A percentile compares a stretch with the other conserved stretches of the same genome.
Conservation (phyloP, 1,140 invertebrate genomes). For the Hycleus phaleratus region DNA sequence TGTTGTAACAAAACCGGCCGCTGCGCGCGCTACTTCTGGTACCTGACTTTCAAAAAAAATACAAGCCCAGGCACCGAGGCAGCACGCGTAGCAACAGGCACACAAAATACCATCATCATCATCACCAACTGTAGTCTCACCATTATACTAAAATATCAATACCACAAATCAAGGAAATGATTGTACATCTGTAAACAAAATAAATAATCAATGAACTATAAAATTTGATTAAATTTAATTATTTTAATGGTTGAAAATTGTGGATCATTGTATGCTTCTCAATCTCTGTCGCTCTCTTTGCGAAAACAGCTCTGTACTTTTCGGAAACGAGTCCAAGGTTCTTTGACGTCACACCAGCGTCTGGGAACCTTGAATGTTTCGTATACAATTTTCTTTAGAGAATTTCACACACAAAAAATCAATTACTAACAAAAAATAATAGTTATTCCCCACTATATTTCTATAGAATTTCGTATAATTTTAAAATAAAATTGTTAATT, state of each 20-base stretch:
- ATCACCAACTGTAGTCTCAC: no score
- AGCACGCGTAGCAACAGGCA: constrained; percentile 54
- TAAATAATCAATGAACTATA: no score
- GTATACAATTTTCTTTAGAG: not conserved
- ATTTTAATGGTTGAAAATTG: no score
- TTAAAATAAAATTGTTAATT: no score
- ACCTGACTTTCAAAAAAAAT: constrained; percentile 74
- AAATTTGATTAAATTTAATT: no score
- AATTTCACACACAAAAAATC: no score
- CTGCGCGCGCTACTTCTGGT: constrained; percentile 96
- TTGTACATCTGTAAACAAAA: no score
- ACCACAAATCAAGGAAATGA: no score
- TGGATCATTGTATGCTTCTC: not conserved
- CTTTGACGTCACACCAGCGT: constrained; percentile 22
- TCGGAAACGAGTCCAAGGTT: constrained; percentile 29
- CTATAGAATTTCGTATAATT: no score
- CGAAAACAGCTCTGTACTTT: constrained; percentile 5
- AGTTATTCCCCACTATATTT: no score
- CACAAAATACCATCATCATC: not conserved
- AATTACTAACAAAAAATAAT: no score
- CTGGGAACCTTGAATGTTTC: constrained; percentile 28
- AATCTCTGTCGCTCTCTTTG: constrained; percentile 10
- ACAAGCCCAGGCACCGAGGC: constrained; percentile 67
- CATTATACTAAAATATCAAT: no score
- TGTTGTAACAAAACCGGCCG: constrained; percentile 36